Evolutionary conservation across 2,113 vertebrate species (phyloP).

Genomic region (Mionectes macconnelli): DNA sequence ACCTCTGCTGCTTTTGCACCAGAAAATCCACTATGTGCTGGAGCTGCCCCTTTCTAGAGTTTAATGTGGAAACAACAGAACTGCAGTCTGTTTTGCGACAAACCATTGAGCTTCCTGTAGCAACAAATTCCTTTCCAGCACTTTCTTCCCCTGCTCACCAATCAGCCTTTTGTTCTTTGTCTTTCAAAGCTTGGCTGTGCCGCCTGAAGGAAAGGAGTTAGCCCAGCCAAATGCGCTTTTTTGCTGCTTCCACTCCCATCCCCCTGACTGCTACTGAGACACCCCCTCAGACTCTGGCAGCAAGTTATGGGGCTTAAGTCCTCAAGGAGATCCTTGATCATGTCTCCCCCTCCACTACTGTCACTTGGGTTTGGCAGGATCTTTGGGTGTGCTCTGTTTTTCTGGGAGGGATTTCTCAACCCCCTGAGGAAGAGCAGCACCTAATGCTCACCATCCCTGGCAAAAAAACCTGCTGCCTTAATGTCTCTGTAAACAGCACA

Average conservation of each 20-base stretch:
- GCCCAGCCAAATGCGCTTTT: background rate
- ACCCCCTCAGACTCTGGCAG: slow-evolving; percentile 19
- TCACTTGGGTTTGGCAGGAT: slow-evolving; percentile 27
- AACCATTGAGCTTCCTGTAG: slow-evolving; percentile 52
- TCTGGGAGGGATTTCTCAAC: background rate
- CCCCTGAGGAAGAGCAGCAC: background rate
- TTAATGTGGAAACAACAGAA: slow-evolving; percentile 36
- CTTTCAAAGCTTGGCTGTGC: slow-evolving; percentile 42
- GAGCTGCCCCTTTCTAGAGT: slow-evolving; percentile 29
- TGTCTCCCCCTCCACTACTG: background rate
- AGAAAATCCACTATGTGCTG: background rate
- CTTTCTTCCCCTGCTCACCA: slow-evolving; percentile 17
- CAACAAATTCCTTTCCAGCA: slow-evolving; percentile 64
- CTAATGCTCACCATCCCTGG: background rate
- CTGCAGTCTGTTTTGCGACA: slow-evolving; percentile 51
- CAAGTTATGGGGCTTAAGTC: slow-evolving; percentile 39
- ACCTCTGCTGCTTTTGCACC: background rate
- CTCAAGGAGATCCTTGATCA: slow-evolving; percentile 17
- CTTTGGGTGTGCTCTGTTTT: slow-evolving; percentile 45
- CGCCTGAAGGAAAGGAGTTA: slow-evolving; percentile 49
- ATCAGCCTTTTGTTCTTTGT: slow-evolving; percentile 58
- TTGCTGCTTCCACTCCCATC: background rate
- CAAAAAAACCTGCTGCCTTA: background rate
- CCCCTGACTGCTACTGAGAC: background rate
- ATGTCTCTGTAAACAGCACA: background rate